Evolutionary conservation across 2,797 vertebrate genomes (phyloP).

Genomic region (Eidolon dupreanum): DNA sequence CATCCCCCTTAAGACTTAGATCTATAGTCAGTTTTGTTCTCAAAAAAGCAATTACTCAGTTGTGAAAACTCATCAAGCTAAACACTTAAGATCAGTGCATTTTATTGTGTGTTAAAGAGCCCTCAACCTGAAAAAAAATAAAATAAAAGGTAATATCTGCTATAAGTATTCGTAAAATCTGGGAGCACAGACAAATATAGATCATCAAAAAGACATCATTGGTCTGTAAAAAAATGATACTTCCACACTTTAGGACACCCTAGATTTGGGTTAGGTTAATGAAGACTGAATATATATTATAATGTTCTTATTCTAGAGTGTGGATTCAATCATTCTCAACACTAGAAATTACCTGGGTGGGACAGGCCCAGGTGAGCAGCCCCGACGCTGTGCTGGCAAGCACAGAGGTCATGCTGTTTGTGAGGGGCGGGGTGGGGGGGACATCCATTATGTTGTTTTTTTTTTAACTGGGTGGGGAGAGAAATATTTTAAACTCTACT

Average conservation of each 20-base stretch:
- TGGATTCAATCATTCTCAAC: neutral
- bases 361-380: neutral
- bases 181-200: neutral
- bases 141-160: neutral
- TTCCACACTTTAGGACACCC: neutral
- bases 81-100: neutral
- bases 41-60: conserved; percentile 43
- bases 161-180: neutral
- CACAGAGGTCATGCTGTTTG: no score
- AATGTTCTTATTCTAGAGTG: neutral
- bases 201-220: conserved; percentile 17
- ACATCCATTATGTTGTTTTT: neutral
- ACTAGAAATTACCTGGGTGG: neutral
- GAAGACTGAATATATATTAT: neutral
- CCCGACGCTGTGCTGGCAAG: neutral
- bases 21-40: neutral
- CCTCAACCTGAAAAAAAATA: conserved; percentile 1
- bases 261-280: neutral
- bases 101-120: neutral
- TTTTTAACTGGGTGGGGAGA: no score
- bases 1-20: neutral
- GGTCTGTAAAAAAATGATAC: neutral
- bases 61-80: neutral
- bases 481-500: neutral
- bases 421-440: no score